A percentile compares a stretch with the other conserved stretches of the same genome.
phyloP scores from a whole-genome alignment of 2,113 vertebrate genomes.

The Gasterosteus aculeatus region DNA sequence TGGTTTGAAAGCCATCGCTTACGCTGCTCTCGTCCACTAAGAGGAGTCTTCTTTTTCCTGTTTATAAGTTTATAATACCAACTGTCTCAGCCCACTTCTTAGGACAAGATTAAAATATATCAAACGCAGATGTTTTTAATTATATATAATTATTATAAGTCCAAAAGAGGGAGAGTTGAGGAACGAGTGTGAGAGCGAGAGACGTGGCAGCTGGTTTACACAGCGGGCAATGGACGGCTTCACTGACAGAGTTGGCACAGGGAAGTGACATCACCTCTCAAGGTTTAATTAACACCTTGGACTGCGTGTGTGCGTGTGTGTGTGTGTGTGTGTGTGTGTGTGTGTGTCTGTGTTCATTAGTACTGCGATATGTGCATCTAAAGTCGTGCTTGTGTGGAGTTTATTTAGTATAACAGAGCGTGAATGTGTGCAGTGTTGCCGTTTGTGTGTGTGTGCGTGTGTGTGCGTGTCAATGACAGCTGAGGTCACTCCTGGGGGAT shows the following conservation, averaged over 20 bases:
- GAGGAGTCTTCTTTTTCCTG: not conserved
- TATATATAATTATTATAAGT: no score
- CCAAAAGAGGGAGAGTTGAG: not conserved
- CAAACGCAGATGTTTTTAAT: not conserved
- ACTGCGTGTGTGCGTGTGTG: slow-evolving; percentile 25
- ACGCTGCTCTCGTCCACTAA: not conserved
- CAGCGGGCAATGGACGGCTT: slow-evolving; percentile 62
- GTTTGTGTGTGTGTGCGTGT: slow-evolving; percentile 16
- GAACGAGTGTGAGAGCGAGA: not conserved
- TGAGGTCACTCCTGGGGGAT: slow-evolving; percentile 76
- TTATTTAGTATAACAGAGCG: slow-evolving; percentile 50
- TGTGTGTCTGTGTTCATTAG: not conserved
- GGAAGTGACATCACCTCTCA: slow-evolving; percentile 73
- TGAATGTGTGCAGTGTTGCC: slow-evolving; percentile 14
- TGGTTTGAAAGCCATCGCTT: no score
- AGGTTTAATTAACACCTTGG: slow-evolving; percentile 79
- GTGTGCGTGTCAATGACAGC: slow-evolving; percentile 65
- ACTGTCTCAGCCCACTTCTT: not conserved
- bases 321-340: slow-evolving; percentile 3
- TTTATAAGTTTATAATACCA: not conserved
- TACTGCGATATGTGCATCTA: not conserved
- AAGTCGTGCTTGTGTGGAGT: slow-evolving; percentile 22
- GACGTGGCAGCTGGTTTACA: slow-evolving; percentile 70
- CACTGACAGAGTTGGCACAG: slow-evolving; percentile 66
- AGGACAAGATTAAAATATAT: not conserved